A percentile compares a stretch with the other conserved stretches of the same genome.
Conservation (phyloP, 2,113 vertebrate species). For the Opisthocomus hoazin region DNA sequence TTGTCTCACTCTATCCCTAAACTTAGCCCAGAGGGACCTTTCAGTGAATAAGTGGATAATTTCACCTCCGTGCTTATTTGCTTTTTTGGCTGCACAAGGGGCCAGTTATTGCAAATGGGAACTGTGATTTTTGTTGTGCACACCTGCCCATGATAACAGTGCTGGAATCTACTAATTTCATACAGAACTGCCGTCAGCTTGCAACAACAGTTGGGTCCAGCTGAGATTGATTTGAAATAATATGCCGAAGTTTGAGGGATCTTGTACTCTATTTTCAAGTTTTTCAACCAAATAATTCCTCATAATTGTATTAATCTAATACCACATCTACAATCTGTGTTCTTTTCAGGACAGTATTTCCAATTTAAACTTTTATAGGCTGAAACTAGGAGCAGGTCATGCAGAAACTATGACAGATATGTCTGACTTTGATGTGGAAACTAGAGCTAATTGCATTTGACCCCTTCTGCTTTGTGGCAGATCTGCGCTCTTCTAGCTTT, state of each 20-base stretch:
- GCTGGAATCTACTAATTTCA: background rate
- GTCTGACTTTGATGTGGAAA: background rate
- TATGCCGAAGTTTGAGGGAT: background rate
- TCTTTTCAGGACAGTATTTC: background rate
- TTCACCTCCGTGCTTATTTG: background rate
- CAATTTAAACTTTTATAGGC: background rate
- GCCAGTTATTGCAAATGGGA: background rate
- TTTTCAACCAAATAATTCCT: background rate
- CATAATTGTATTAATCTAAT: background rate
- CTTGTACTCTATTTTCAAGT: background rate
- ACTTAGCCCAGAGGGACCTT: background rate
- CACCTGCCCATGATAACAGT: background rate
- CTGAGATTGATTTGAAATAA: background rate
- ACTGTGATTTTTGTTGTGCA: background rate
- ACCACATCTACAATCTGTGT: background rate
- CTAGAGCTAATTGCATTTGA: slow-evolving; percentile 7
- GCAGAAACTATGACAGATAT: background rate
- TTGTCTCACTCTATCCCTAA: background rate
- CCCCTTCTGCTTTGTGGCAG: background rate
- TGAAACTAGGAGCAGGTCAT: background rate
- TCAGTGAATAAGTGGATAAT: background rate
- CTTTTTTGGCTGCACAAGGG: background rate
- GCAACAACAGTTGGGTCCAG: background rate
- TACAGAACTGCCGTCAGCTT: background rate
- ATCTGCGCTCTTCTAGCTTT: background rate